Conservation (phyloP, 2,113 vertebrate species). For the Pristiophorus japonicus region DNA sequence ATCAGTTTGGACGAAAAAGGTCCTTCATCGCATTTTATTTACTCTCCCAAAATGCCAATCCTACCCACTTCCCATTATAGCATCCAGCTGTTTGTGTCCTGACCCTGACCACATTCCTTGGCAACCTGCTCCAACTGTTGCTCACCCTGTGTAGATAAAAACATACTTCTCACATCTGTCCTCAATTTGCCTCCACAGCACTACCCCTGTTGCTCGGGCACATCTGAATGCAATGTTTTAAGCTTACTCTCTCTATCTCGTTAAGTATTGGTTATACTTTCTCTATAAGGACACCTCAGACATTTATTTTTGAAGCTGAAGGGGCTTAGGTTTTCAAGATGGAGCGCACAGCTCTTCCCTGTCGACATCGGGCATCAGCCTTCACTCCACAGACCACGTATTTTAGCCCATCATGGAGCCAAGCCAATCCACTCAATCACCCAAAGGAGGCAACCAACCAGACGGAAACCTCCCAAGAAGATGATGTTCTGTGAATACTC, state of each 20-base stretch:
- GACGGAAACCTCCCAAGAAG: not conserved
- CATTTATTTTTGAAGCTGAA: not conserved
- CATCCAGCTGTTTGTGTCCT: not conserved
- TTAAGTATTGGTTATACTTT: not conserved
- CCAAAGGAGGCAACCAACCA: not conserved
- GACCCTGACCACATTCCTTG: not conserved
- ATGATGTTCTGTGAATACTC: not conserved
- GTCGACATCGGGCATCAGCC: not conserved
- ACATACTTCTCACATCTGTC: not conserved
- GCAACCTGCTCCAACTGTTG: not conserved
- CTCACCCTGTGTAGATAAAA: not conserved
- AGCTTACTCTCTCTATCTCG: not conserved
- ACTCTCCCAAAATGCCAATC: not conserved
- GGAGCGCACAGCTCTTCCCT: not conserved
- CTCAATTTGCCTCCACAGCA: not conserved
- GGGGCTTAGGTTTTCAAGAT: not conserved
- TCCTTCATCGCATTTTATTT: not conserved
- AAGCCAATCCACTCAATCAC: not conserved
- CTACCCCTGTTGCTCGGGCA: not conserved
- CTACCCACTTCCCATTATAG: not conserved
- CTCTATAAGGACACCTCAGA: not conserved
- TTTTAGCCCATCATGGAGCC: not conserved
- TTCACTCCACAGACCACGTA: not conserved
- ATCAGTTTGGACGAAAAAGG: not conserved
- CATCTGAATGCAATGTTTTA: not conserved